A percentile compares a stretch with the other conserved stretches of the same genome.
phyloP scores from a whole-genome alignment of 1,140 invertebrate genomes.

The Magallana angulata region DNA sequence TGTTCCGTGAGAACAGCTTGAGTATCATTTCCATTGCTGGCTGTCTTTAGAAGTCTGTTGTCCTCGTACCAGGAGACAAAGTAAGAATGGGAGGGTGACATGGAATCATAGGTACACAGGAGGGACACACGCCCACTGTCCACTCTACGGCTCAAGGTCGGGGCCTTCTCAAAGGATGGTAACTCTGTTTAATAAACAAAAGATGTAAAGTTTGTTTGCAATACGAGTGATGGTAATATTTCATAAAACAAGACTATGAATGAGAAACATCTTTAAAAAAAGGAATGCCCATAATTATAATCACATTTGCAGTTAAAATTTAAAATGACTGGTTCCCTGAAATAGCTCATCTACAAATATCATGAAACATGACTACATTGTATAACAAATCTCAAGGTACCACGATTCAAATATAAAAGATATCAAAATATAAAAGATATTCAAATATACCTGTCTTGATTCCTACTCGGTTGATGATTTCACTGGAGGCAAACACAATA shows the following conservation, averaged over 20 bases:
- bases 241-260: no score
- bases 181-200: constrained; percentile 8
- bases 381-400: no score
- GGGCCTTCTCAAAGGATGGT: constrained; percentile 47
- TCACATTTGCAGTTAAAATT: no score
- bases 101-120: constrained; percentile 58
- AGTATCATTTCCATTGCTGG: constrained; percentile 31
- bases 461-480: constrained; percentile 34
- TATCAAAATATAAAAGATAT: no score
- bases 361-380: no score
- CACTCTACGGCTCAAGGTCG: background rate
- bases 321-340: no score
- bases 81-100: constrained; percentile 26
- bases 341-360: no score
- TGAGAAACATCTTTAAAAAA: no score
- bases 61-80: constrained; percentile 59
- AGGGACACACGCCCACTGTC: constrained; percentile 42
- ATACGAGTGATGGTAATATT: no score
- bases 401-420: background rate
- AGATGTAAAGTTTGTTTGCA: no score
- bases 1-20: background rate
- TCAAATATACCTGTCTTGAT: constrained; percentile 24
- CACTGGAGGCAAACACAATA: constrained; percentile 26
- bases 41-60: constrained; percentile 18
- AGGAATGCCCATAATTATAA: no score